Evolutionary conservation across 2,888 invertebrate species (phyloP).

Genomic region (Trachelus tabidus): DNA sequence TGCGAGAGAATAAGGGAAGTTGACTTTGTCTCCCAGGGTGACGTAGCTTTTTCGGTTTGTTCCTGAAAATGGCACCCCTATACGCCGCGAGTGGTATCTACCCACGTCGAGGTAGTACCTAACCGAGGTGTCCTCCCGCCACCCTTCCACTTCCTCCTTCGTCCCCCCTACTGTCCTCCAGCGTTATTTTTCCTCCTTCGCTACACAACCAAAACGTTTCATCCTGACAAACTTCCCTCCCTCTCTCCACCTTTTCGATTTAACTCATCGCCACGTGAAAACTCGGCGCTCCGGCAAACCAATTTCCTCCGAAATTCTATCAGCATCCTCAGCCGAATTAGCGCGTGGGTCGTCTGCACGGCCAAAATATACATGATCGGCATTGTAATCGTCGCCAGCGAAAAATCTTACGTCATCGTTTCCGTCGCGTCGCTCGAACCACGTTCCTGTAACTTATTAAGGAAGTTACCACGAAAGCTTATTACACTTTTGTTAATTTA

Average conservation of each 20-base stretch:
- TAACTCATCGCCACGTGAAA: neutral
- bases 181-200: neutral
- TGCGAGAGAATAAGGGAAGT: neutral
- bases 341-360: too few species aligned
- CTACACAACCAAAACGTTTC: neutral
- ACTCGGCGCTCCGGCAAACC: neutral
- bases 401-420: neutral
- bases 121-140: neutral
- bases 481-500: constrained; percentile 38
- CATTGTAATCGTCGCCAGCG: neutral
- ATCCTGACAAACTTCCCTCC: neutral
- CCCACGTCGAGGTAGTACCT: neutral
- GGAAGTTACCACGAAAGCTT: constrained; percentile 30
- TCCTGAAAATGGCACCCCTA: neutral
- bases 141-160: neutral
- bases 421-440: neutral
- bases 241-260: neutral
- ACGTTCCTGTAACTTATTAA: neutral
- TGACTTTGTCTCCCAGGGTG: neutral
- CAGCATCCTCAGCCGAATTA: neutral
- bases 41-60: neutral
- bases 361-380: neutral
- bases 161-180: neutral
- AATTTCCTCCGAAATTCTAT: neutral
- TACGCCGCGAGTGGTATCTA: neutral